Evolutionary conservation across 2,797 vertebrate species (phyloP), one percentile per base, ranked within the genome.

Genomic region (Chaunax sp.): DNA sequence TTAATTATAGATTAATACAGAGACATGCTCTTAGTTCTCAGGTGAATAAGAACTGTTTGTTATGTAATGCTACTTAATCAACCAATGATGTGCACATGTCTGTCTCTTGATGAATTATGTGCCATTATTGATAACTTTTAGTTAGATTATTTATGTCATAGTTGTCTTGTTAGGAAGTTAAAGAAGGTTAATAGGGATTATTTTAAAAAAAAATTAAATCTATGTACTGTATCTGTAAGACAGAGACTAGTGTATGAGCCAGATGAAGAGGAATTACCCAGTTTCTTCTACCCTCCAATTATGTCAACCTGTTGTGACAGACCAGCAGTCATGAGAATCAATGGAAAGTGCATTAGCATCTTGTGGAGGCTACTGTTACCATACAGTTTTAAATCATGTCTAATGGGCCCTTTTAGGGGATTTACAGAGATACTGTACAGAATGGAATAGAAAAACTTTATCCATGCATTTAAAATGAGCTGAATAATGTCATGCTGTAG

Each of bases 1-100:
- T 90, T 89, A 89, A 90, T 91, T 80, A 92, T 87, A 87, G 69
- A 92, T 89, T 84, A 77, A 84, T 88, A 82, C 77, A 44, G 46
- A 77, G 59, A 73, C 69, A 78, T 40, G 37, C 37, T 15, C 37
- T 61, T 68, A 75, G 58, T 66, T 80, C 49, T 68, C 53, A 70
- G 54, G 60, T 69, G 55, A 64, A 78, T 73, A 61, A 78, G 52
- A 81, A 14, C 15, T 61, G 40, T 60, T 38, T 64, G 30, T 83
- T 77, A 70, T 60, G 55, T 26, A 85, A 84, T 12, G 19, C 33
- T 69, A 45, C 38, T 62, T 69, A 55, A 75, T 71, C 65, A 68
- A 46, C 35, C 5, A 79, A 23, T 41, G 10, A 58, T 20, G 5
- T 52, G 38, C 15, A 63, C 20, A 46, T 53, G 2, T 44, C 14